phyloP scores from a whole-genome alignment of 2,888 invertebrate species.

The Blomia tropicalis region DNA sequence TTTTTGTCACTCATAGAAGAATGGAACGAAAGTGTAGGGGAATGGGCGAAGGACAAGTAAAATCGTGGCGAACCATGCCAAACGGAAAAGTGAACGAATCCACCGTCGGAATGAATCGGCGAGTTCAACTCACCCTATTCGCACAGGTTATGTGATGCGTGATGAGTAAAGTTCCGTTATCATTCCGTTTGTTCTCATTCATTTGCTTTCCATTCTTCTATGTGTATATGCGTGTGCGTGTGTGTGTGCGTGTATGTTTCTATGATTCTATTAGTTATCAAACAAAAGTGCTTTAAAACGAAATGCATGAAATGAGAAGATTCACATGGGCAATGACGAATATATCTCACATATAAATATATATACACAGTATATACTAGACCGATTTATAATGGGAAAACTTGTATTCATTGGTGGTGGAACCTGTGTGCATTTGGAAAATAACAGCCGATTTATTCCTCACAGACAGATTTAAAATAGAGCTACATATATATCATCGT shows the following conservation, averaged over 20 bases:
- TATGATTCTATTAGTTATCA: neutral
- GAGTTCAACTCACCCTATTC: neutral
- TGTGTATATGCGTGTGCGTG: too few species aligned
- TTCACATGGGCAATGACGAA: too few species aligned
- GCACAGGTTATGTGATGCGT: neutral
- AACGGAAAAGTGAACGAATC: too few species aligned
- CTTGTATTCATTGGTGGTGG: neutral
- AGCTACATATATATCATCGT: neutral
- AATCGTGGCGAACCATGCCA: too few species aligned
- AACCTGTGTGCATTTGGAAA: neutral
- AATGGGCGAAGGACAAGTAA: neutral
- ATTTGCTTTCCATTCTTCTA: neutral
- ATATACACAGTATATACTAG: too few species aligned
- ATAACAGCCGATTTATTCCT: neutral
- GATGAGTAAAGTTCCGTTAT: slow-evolving; percentile 11
- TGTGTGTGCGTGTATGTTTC: too few species aligned
- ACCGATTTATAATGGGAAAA: too few species aligned
- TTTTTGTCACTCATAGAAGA: slow-evolving; percentile 6
- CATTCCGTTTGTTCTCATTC: neutral
- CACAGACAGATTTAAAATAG: neutral
- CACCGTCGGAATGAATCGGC: too few species aligned
- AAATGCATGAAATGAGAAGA: neutral
- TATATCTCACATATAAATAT: too few species aligned
- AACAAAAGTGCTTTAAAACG: neutral
- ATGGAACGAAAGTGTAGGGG: neutral